Base-by-base conservation (phyloP, 1,140 invertebrate species). In the Hycleus phaleratus region DNA sequence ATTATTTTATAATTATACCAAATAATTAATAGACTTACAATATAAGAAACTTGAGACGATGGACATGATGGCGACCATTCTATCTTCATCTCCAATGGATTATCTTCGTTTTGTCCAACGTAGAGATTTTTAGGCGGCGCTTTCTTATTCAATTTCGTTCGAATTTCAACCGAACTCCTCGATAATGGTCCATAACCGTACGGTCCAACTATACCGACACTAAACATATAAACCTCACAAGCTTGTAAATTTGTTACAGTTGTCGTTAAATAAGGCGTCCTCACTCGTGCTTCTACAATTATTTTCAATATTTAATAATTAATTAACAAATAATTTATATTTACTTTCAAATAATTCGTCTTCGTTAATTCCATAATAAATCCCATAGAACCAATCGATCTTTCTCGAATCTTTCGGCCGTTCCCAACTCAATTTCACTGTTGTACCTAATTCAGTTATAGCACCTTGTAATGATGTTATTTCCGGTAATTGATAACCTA, bases 171-270 rank as follows among this genome's bases (percentile, higher is more conserved):
- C 0, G 81, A 76, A 32, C 73, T 68, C 3, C 70, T 67, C 24
- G 76, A 77, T 9, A 89, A 68, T 4, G 85, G 86, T 4, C 89
- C 89, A 32, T 77, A 68, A 0, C 85, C 83, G 6, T 77, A 73
- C 0, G 83, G 82, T 8, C 78, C 80, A 38, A 82, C 73, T 2
- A 91, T 68, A 0, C 85, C 86, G n/a, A 91, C 82, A 7, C 80
- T 79, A 68, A 91, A 85, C 9, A 85, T 67, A 65, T 91, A 92
- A 0, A 74, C 79, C 63, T 87, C 84, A 66, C 90, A 92, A 2
- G 87, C 79, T 47, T 83, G 78, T 58, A 93, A 69, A 59, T 82
- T 73, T 10, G 78, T 75, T 5, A 90, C 75, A 1, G 78, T 76
- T 2, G 80, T 73, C 2, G 78, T 79, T 2, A 81, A 76, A 49